Evolutionary conservation across 1,140 invertebrate genomes (phyloP).

Genomic region (Sminthurides bifidus): DNA sequence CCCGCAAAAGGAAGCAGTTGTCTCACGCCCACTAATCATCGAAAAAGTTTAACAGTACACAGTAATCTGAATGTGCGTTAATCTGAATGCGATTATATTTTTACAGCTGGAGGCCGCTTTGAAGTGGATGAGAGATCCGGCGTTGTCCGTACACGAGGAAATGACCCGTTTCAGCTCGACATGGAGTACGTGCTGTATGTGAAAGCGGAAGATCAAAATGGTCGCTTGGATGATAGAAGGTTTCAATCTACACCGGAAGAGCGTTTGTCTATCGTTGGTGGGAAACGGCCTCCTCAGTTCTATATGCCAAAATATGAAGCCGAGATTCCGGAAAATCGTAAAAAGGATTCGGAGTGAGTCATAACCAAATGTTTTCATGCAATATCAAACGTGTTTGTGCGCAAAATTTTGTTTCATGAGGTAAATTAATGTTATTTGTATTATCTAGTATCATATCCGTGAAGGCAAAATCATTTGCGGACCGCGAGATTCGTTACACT

Average conservation of each 20-base stretch:
- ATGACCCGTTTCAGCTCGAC: slow-evolving; percentile 81
- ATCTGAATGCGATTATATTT: not conserved
- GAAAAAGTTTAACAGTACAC: too few species aligned
- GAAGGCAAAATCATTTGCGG: slow-evolving; percentile 90
- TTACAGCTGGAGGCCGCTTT: slow-evolving; percentile 56
- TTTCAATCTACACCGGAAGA: slow-evolving; percentile 86
- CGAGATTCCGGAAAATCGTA: slow-evolving; percentile 88
- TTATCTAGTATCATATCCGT: slow-evolving; percentile 81
- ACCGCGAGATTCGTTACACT: slow-evolving; percentile 86
- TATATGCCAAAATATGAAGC: slow-evolving; percentile 86
- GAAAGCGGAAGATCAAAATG: slow-evolving; percentile 89
- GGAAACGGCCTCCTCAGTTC: slow-evolving; percentile 85
- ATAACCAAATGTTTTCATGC: not conserved
- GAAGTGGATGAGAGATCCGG: slow-evolving; percentile 85
- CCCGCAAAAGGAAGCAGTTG: too few species aligned
- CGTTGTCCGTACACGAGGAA: slow-evolving; percentile 79
- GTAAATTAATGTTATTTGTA: slow-evolving; percentile 6
- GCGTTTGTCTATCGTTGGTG: slow-evolving; percentile 79
- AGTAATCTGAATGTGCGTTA: not conserved
- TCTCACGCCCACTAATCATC: too few species aligned
- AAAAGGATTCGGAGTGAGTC: slow-evolving; percentile 88
- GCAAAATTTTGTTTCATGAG: not conserved
- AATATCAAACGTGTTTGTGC: not conserved
- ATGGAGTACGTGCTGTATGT: slow-evolving; percentile 94
- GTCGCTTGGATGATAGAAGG: slow-evolving; percentile 69